Base-by-base conservation (phyloP, 2,888 invertebrate genomes). In the Epirrhoe tristata region DNA sequence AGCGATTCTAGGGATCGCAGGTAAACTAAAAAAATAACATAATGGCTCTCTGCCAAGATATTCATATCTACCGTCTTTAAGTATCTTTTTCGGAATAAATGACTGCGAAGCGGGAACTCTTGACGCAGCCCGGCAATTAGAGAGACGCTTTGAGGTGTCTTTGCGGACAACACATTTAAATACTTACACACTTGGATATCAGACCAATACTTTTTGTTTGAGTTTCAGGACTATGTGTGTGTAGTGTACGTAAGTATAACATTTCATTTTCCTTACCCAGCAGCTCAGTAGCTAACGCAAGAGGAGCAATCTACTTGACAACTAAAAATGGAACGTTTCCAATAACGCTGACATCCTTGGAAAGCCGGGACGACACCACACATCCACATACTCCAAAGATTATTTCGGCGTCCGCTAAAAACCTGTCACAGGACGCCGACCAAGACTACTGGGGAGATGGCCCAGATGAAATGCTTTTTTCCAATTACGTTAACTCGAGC, bases 311-410 rank as follows among this genome's bases (percentile, higher is more conserved):
- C 82, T 93, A 91, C 87, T 90, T 93, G 88, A 91, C 93, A 79
- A 91, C 90, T 80, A 89, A 91, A 86, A 93, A 93, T 87, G 91
- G 89, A 86, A 93, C 93, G 77, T 92, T 90, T 87, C 92, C 93
- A 90, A 92, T 93, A 90, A 84, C 86, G 83, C 85, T 93, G 86
- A 86, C 91, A 79, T 86, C 90, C 79, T 77, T 84, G 78, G 83
- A 83, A 77, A 78, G 87, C 75, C 87, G 80, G 59, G 89, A 86
- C 81, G 85, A 74, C 76, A 76, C 79, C 75, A 82, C 84, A 80
- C 74, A 82, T 76, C 81, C 83, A 81, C 83, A 81, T 82, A 80
- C 87, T 85, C 80, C 87, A 66, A 85, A 82, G 79, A 87, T 89
- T 84, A 82, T 90, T 77, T 86, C 90, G 70, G 84, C 83, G 68